These are phyloP conservation scores for Strongylocentrotus purpuratus DNA, from an alignment of 35 echinoderm and acorn worm genomes.

Conservation along the genomic window DNA sequence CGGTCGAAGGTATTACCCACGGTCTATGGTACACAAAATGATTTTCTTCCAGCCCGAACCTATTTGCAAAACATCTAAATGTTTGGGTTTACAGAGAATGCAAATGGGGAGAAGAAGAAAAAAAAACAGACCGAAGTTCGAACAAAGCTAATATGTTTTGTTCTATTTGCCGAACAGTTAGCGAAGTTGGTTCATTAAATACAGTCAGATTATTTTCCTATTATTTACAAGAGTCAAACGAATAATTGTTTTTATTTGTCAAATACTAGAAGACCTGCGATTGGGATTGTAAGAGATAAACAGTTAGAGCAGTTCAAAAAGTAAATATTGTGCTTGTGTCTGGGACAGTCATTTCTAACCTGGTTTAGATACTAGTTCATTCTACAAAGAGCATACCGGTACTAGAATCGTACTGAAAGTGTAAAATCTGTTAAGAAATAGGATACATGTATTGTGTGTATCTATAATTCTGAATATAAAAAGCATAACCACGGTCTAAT, in stretches of 20 bases:
- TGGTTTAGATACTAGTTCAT: not conserved
- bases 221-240: constrained; percentile 50
- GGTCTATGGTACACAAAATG: constrained; percentile 2
- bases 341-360: not conserved
- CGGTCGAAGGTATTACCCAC: not conserved
- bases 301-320: constrained; percentile 29
- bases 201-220: constrained; percentile 50
- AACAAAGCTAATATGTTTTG: constrained; percentile 57
- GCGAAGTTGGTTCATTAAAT: constrained; percentile 48
- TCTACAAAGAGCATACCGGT: too few relatives aligned
- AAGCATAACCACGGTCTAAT: too few relatives aligned
- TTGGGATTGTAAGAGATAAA: constrained; percentile 19
- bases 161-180: constrained; percentile 48
- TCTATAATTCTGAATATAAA: too few relatives aligned
- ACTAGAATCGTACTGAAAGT: too few relatives aligned
- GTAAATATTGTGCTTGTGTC: constrained; percentile 45
- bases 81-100: constrained; percentile 15
- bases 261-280: constrained; percentile 26
- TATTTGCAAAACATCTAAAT: constrained; percentile 54
- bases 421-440: too few relatives aligned
- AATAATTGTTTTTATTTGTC: constrained; percentile 46
- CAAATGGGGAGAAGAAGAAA: not conserved
- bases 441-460: too few relatives aligned
- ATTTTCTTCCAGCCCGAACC: not conserved
- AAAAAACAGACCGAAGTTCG: constrained; percentile 44